Evolutionary conservation across 2,888 invertebrate genomes (phyloP), one percentile per base, ranked within the genome.

Genomic region (Hypercompe scribonia): DNA sequence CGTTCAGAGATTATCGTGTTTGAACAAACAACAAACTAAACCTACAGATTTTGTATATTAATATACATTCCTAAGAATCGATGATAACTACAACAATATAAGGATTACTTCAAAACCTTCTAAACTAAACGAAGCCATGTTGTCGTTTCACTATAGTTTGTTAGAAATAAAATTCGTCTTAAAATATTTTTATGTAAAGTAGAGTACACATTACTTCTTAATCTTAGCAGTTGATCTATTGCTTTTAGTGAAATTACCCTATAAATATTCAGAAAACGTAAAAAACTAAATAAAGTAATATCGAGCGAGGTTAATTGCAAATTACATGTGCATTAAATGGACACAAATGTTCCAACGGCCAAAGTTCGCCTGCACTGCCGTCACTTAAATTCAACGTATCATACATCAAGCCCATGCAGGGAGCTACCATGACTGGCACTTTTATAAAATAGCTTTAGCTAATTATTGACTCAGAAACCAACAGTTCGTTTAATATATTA

Each of bases 161-260:
- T 61, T 18, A 39, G 31, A 36, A 68, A 54, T 50, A 61, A 31
- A 61, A 68, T 31, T 58, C 39, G 39, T 24, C 69, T 72, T 71
- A 73, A 77, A 71, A 46, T 10, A 73, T 82, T 74, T 76, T 81
- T 84, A 88, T 78, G 86, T 84, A 83, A 84, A 85, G 82, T 78
- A 75, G 82, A 81, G 83, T 85, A 83, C 84, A 83, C 84, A 86
- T 77, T 82, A 81, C 86, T 85, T 88, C 88, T 84, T 88, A 89
- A 88, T 90, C 90, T 86, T 76, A 78, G 81, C 78, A 84, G 82
- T 84, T 88, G 89, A 92, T 92, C 90, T 87, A 80, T 87, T 89
- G 93, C 95, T 95, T 95, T 95, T 95, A 95, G 94, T 95, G 70
- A 94, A 95, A 95, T 95, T 93, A 87, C 94, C 90, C 87, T 88